Evolutionary conservation across 2,888 invertebrate genomes (phyloP), one percentile per base, ranked within the genome.

Genomic region (Drosophila testacea): DNA sequence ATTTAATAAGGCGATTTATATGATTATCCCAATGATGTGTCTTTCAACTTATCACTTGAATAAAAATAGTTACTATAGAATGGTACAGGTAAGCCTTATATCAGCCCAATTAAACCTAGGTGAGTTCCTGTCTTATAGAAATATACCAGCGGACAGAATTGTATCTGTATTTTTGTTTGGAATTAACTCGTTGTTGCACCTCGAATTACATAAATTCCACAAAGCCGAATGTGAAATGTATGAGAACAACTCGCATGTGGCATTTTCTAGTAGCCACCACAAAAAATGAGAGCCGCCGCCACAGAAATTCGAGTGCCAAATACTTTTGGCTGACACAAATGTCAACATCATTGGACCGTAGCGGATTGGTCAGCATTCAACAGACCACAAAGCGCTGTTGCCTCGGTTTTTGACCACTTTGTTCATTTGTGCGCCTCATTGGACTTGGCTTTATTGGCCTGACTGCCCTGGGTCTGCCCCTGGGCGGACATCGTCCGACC

Each of bases 401-500:
- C 48, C 59, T 41, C 32, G 57, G 16, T 50, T 44, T 59, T 70
- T 41, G 51, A 46, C 65, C 77, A 59, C 68, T 82, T 69, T 88
- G 79, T 69, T 79, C 79, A 83, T 83, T 83, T 88, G 83, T 61
- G 77, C 84, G 78, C 66, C 89, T 83, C 83, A 83, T 88, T 83
- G 83, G 74, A 69, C 64, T 64, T 69, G 81, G 78, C 75, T 70
- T 73, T 73, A 71, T 78, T 72, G 71, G 79, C 68, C 70, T 13
- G 30, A 42, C 76, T 13, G 51, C 1, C 51, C 32, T 13, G 47
- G 32, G 38, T 11, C 13, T 6, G 44, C 48, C 32, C 30, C 52
- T 42, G 60, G 42, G 42, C 42, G 32, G 22, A 32, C 9, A 5
- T 4, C 6, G 32, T 34, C 32, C 9, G 10, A 3, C 48, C 16